These are phyloP conservation scores for Tragelaphus imberbis DNA, from an alignment of 2,113 vertebrate genomes.

Conservation along the genomic window DNA sequence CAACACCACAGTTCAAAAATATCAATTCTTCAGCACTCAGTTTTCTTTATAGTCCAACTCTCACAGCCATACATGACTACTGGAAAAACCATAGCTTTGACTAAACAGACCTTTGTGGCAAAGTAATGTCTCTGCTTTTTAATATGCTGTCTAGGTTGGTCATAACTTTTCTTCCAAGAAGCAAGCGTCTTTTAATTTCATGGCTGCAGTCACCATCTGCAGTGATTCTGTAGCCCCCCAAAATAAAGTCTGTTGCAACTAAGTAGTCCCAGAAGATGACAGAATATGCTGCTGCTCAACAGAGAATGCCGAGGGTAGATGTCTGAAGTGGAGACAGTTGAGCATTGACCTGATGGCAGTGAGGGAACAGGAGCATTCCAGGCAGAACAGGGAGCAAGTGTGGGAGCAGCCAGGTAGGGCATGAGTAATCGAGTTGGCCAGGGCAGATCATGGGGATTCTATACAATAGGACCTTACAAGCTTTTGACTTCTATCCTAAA, in stretches of 20 bases:
- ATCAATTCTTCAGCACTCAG: not conserved
- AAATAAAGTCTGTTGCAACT: not conserved
- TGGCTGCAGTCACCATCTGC: not conserved
- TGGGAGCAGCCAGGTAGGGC: not conserved
- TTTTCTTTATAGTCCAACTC: not conserved
- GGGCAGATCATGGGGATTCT: not conserved
- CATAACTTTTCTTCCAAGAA: not conserved
- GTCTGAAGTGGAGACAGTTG: not conserved
- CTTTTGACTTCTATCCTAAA: not conserved
- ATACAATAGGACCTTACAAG: accelerated
- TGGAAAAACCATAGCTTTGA: not conserved
- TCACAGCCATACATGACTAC: not conserved
- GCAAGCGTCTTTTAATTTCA: not conserved
- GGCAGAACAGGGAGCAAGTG: not conserved
- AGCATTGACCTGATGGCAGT: not conserved
- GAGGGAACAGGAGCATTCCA: not conserved
- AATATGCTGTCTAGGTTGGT: not conserved
- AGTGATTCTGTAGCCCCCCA: accelerated
- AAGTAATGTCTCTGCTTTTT: not conserved
- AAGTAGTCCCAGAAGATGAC: not conserved
- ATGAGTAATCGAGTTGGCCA: not conserved
- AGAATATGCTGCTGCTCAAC: not conserved
- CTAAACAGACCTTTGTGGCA: not conserved
- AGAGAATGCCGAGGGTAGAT: not conserved
- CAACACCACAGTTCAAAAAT: not conserved